A percentile compares a stretch with the other conserved stretches of the same genome.
Evolutionary conservation across 2,797 vertebrate genomes (phyloP).

Genomic region (Thalassophryne amazonica): DNA sequence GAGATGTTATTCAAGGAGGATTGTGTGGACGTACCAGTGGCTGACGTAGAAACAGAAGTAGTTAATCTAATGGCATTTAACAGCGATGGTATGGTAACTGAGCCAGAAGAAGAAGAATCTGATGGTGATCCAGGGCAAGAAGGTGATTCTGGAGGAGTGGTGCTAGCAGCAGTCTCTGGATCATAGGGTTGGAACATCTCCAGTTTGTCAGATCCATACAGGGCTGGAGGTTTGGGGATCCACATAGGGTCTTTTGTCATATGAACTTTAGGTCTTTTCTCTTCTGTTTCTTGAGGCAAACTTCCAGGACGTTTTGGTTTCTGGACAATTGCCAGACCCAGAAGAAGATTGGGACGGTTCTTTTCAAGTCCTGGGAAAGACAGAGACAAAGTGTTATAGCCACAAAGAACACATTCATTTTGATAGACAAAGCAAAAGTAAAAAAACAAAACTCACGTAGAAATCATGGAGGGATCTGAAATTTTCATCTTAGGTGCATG

Average conservation of each 20-base stretch:
- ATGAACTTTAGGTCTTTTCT: constrained; percentile 82
- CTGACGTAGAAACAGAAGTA: constrained; percentile 32
- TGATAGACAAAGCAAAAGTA: no score
- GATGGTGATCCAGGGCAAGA: constrained; percentile 72
- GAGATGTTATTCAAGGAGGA: constrained; percentile 48
- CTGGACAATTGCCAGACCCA: constrained; percentile 92
- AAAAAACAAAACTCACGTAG: no score
- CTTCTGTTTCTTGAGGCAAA: constrained; percentile 76
- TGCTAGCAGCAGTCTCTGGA: constrained; percentile 68
- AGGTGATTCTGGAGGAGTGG: constrained; percentile 81
- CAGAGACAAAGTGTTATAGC: background rate
- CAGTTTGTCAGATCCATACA: constrained; percentile 76
- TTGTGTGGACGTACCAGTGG: constrained; percentile 18
- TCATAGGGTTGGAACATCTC: constrained; percentile 77
- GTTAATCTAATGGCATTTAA: constrained; percentile 45
- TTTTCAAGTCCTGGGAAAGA: constrained; percentile 86
- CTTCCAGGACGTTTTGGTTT: constrained; percentile 82
- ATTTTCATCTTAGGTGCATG: no score
- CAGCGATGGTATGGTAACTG: constrained; percentile 63
- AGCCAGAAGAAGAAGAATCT: constrained; percentile 69
- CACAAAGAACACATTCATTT: no score
- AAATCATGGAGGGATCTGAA: no score
- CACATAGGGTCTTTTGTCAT: constrained; percentile 74
- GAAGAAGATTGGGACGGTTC: constrained; percentile 90
- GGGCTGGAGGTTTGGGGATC: constrained; percentile 61